Conservation (phyloP, 1,140 invertebrate species). For the Hermetia illucens region DNA sequence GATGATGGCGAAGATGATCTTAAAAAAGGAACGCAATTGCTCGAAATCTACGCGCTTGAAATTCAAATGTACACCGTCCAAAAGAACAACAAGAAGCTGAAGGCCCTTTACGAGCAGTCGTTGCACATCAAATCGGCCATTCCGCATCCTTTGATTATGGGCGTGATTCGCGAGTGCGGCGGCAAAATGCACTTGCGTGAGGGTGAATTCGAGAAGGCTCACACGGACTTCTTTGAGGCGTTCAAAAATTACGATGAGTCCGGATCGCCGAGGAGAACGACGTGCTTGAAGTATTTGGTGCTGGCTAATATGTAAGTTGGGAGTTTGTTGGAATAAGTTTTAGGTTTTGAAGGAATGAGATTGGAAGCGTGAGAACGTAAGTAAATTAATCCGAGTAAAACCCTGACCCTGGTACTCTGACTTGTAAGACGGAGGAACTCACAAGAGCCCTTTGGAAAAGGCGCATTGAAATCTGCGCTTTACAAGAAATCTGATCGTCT, state of each 20-base stretch:
- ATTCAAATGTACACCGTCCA: slow-evolving; percentile 99
- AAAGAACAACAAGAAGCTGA: slow-evolving; percentile 99
- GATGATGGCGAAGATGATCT: slow-evolving; percentile 99
- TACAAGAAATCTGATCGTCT: too few species aligned
- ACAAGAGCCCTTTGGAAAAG: too few species aligned
- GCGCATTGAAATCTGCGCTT: too few species aligned
- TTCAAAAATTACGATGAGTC: slow-evolving; percentile 99
- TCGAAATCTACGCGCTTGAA: slow-evolving; percentile 98
- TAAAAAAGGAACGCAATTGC: slow-evolving; percentile 94
- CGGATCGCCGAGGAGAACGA: slow-evolving; percentile 91
- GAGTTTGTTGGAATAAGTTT: too few species aligned
- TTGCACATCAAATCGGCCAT: slow-evolving; percentile 98
- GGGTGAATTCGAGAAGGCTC: slow-evolving; percentile 96
- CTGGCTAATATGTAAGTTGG: slow-evolving; percentile 88
- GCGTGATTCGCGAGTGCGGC: slow-evolving; percentile 98
- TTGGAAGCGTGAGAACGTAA: too few species aligned
- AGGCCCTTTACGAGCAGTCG: slow-evolving; percentile 95
- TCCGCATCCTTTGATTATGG: slow-evolving; percentile 98
- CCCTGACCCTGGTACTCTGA: too few species aligned
- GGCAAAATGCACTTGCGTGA: slow-evolving; percentile 99
- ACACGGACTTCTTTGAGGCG: slow-evolving; percentile 99
- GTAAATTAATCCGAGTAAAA: too few species aligned
- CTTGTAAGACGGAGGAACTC: too few species aligned
- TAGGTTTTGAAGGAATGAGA: too few species aligned
- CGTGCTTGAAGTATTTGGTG: slow-evolving; percentile 96